phyloP scores from a whole-genome alignment of 2,888 invertebrate species.

The Acleris literana region DNA sequence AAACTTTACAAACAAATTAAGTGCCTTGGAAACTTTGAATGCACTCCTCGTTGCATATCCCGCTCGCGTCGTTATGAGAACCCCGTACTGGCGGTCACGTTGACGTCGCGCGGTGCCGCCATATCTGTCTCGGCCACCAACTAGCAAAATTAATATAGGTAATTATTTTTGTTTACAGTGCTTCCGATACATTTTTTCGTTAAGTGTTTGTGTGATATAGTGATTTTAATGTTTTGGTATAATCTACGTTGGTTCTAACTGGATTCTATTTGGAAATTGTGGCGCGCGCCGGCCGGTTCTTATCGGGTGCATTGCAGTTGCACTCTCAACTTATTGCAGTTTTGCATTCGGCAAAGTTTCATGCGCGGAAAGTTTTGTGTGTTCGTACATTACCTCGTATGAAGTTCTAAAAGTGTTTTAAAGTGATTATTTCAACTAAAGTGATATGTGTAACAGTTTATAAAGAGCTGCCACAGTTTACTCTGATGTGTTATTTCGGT shows the following conservation, averaged over 20 bases:
- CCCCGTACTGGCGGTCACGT: constrained; percentile 88
- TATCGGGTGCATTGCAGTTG: constrained; percentile 83
- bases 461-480: constrained; percentile 73
- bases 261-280: constrained; percentile 78
- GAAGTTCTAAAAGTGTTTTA: constrained; percentile 68
- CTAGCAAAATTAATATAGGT: constrained; percentile 85
- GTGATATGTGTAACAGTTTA: constrained; percentile 73
- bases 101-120: constrained; percentile 87
- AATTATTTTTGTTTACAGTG: constrained; percentile 82
- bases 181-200: constrained; percentile 61
- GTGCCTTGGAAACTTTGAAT: constrained; percentile 81
- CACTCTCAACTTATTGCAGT: constrained; percentile 84
- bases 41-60: constrained; percentile 86
- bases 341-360: constrained; percentile 80
- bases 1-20: constrained; percentile 65
- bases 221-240: constrained; percentile 63
- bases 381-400: constrained; percentile 60
- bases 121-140: constrained; percentile 86
- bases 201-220: constrained; percentile 72
- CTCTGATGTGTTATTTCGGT: constrained; percentile 81
- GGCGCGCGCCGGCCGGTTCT: constrained; percentile 83
- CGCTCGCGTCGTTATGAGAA: constrained; percentile 92
- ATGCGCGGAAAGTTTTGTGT: constrained; percentile 80
- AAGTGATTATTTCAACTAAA: constrained; percentile 70
- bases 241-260: constrained; percentile 67